Conservation (phyloP, 2,888 invertebrate genomes). For the Drosophila basisetae region DNA sequence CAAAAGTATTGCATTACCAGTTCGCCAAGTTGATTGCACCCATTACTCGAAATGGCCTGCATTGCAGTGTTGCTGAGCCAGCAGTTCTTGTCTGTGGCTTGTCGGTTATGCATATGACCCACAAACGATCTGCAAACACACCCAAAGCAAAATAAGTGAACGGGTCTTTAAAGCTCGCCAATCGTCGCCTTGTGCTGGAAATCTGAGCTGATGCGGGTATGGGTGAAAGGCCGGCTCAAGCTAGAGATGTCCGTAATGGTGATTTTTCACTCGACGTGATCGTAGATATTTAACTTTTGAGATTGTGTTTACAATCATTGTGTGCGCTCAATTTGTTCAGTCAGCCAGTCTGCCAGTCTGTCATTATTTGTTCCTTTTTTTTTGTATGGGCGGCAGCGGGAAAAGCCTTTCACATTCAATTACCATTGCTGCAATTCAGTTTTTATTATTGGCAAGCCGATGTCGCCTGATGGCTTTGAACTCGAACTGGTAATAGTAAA, state of each 20-base stretch:
- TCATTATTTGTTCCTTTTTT: conserved; percentile 1
- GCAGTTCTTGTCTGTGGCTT: conserved; percentile 46
- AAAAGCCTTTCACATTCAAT: conserved; percentile 73
- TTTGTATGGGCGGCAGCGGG: conserved; percentile 16
- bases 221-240: conserved; percentile 54
- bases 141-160: conserved; percentile 54
- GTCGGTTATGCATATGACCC: conserved; percentile 67
- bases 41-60: conserved; percentile 58
- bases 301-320: conserved; percentile 19
- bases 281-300: conserved; percentile 4
- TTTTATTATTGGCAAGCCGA: conserved; percentile 28
- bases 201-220: conserved; percentile 36
- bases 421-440: conserved; percentile 36
- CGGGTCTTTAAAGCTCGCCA: conserved; percentile 30
- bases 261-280: conserved; percentile 34
- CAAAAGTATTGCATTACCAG: conserved; percentile 52
- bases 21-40: conserved; percentile 58
- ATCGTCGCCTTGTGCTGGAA: conserved; percentile 48
- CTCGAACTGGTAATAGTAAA: conserved; percentile 35
- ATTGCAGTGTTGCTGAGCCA: conserved; percentile 52
- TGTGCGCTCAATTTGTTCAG: conserved; percentile 7
- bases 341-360: not conserved
- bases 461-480: conserved; percentile 38
- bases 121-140: conserved; percentile 63
- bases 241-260: conserved; percentile 24